A percentile compares a stretch with the other conserved stretches of the same genome.
phyloP scores from a whole-genome alignment of 2,888 invertebrate species.

The Syrphus vitripennis region DNA sequence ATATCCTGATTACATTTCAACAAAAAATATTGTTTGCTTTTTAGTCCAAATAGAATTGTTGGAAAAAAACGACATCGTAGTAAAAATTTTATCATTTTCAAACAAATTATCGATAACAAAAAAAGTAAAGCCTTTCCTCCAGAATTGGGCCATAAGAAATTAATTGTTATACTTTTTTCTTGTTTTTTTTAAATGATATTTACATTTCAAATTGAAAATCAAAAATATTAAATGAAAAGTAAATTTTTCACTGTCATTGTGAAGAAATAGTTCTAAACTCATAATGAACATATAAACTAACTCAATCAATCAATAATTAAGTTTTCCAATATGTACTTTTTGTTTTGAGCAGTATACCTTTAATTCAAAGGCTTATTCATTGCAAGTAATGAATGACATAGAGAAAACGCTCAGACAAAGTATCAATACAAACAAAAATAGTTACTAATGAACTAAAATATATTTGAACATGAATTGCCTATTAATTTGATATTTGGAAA shows the following conservation, averaged over 20 bases:
- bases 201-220: not conserved
- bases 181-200: too few species aligned
- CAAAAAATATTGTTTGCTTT: too few species aligned
- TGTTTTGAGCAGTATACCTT: slow-evolving; percentile 6
- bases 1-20: too few species aligned
- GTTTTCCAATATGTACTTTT: not conserved
- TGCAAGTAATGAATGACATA: slow-evolving; percentile 23
- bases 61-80: too few species aligned
- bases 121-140: too few species aligned
- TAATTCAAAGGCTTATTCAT: slow-evolving; percentile 2
- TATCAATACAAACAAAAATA: not conserved
- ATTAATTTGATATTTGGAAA: slow-evolving; percentile 53
- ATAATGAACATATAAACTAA: not conserved
- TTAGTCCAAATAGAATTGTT: too few species aligned
- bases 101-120: too few species aligned
- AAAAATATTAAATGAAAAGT: too few species aligned
- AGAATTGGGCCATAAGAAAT: too few species aligned
- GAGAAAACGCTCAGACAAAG: not conserved
- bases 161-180: too few species aligned
- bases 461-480: slow-evolving; percentile 52
- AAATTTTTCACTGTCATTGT: not conserved
- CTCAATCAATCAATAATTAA: not conserved
- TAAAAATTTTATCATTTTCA: too few species aligned
- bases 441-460: slow-evolving; percentile 38
- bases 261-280: not conserved